Percentiles rank a stretch among this genome's conserved stretches.
phyloP scores from a whole-genome alignment of 2,113 vertebrate genomes.

The Lepus americanus region DNA sequence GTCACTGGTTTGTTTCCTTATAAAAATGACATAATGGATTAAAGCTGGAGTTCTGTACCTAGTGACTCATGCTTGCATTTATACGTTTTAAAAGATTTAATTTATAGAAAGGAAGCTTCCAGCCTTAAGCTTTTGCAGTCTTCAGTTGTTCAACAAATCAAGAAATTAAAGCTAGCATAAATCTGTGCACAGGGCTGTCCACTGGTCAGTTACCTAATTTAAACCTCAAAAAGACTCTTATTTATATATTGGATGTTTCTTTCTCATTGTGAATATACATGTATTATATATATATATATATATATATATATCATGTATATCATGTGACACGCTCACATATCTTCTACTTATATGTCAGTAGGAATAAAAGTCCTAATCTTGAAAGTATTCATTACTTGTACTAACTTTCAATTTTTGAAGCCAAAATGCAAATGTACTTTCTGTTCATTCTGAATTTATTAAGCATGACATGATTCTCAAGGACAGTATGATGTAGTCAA shows the following conservation, averaged over 20 bases:
- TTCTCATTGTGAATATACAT: neutral
- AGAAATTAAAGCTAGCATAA: constrained; percentile 67
- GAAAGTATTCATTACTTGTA: constrained; percentile 22
- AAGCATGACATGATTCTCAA: constrained; percentile 68
- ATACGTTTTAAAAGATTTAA: constrained; percentile 74
- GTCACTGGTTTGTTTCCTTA: constrained; percentile 71
- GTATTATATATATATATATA: neutral
- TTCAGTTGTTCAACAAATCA: constrained; percentile 70
- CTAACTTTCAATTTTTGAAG: constrained; percentile 59
- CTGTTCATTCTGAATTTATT: constrained; percentile 72
- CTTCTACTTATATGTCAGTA: neutral
- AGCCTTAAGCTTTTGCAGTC: constrained; percentile 68
- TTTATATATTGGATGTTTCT: neutral
- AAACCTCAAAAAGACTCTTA: constrained; percentile 33
- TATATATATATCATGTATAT: neutral
- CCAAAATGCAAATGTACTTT: constrained; percentile 69
- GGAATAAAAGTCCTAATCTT: constrained; percentile 47
- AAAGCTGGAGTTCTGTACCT: constrained; percentile 73
- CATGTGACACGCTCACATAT: neutral
- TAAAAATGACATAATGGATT: constrained; percentile 77
- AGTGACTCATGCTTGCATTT: constrained; percentile 78
- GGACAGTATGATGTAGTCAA: constrained; percentile 61
- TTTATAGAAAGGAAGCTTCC: constrained; percentile 75
- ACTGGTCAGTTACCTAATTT: constrained; percentile 49
- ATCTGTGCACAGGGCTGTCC: constrained; percentile 32